phyloP scores from a whole-genome alignment of 1,140 invertebrate genomes.

The Hesperophylax magnus region DNA sequence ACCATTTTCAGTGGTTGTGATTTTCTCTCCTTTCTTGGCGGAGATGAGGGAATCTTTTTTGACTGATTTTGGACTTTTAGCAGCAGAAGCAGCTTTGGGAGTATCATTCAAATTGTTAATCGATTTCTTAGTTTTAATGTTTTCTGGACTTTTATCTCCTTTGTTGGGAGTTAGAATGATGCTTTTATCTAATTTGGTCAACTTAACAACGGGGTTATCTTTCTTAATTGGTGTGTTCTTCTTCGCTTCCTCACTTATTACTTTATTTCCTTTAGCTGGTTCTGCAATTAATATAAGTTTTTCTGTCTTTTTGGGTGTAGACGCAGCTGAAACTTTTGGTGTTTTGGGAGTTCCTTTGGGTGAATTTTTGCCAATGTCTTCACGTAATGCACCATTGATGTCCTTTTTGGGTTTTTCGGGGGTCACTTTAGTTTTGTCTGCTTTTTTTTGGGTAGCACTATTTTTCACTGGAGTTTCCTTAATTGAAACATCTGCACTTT shows the following conservation, averaged over 20 bases:
- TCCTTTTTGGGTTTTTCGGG: neutral
- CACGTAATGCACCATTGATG: neutral
- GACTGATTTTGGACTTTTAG: neutral
- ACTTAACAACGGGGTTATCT: too few species aligned
- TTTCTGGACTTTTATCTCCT: too few species aligned
- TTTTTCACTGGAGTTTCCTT: slow-evolving; percentile 6
- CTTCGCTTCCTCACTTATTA: too few species aligned
- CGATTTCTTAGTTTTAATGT: too few species aligned
- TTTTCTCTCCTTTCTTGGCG: slow-evolving; percentile 33
- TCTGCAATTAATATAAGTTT: neutral
- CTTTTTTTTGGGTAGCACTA: neutral
- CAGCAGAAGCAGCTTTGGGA: too few species aligned
- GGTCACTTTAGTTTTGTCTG: neutral
- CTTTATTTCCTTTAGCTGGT: too few species aligned
- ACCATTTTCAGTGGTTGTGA: neutral
- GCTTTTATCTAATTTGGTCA: too few species aligned
- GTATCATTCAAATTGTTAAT: too few species aligned
- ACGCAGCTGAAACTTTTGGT: neutral
- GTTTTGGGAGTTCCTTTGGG: slow-evolving; percentile 3
- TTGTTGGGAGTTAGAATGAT: too few species aligned
- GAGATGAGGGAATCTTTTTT: neutral
- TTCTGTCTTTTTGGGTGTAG: neutral
- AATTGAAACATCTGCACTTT: neutral
- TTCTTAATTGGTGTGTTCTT: too few species aligned
- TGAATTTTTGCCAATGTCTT: neutral